These are phyloP conservation scores for Halichoeres trimaculatus DNA, from an alignment of 2,113 vertebrate genomes.

Conservation along the genomic window DNA sequence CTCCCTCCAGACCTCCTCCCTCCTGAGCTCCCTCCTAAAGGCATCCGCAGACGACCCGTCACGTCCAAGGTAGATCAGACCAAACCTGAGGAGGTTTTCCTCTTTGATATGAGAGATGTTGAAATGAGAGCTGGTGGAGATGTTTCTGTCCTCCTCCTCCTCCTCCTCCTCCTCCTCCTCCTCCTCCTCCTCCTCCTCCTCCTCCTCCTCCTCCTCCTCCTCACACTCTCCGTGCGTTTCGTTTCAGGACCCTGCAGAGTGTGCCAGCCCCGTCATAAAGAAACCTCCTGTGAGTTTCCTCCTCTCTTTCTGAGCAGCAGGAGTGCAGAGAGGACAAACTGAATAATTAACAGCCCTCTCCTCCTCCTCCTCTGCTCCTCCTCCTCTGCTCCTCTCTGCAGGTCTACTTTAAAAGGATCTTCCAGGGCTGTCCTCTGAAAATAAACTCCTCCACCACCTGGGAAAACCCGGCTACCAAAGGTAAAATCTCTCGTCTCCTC, in stretches of 20 bases:
- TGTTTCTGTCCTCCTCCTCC: too few relatives aligned
- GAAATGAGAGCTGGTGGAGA: too few relatives aligned
- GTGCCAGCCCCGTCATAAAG: slow-evolving; percentile 68
- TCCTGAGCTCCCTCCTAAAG: slow-evolving; percentile 88
- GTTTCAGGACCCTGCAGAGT: slow-evolving; percentile 65
- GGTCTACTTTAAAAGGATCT: slow-evolving; percentile 89
- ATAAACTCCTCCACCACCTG: slow-evolving; percentile 86
- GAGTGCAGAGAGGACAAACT: not conserved
- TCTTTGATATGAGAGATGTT: too few relatives aligned
- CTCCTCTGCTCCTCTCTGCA: slow-evolving; percentile 46
- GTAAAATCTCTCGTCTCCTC: slow-evolving; percentile 52
- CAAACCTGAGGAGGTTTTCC: too few relatives aligned
- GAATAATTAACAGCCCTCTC: not conserved
- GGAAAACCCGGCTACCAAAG: slow-evolving; percentile 87
- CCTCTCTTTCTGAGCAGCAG: too few relatives aligned
- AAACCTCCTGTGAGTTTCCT: slow-evolving; percentile 77
- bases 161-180: too few relatives aligned
- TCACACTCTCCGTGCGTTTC: not conserved
- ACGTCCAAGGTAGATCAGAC: slow-evolving; percentile 38
- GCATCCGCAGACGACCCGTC: slow-evolving; percentile 72
- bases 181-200: too few relatives aligned
- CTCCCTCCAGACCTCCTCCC: slow-evolving; percentile 85
- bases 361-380: not conserved
- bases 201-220: not conserved
- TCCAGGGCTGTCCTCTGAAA: slow-evolving; percentile 90